These are phyloP conservation scores for Lacerta viridis DNA, from an alignment of 2,797 vertebrate species.

Conservation along the genomic window DNA sequence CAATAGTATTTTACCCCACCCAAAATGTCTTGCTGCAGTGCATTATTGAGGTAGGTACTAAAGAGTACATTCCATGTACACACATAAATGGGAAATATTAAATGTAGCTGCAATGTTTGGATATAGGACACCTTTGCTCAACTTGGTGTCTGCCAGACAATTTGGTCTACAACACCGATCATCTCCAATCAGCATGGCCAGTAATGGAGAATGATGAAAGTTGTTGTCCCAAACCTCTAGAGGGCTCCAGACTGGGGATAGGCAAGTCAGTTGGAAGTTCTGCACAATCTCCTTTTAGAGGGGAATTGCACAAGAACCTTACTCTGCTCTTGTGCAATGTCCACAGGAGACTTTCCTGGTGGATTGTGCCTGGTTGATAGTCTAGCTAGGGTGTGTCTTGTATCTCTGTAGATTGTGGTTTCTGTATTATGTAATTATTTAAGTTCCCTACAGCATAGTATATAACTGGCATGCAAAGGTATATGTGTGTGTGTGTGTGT, in stretches of 20 bases:
- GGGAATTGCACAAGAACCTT: background rate
- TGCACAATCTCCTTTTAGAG: background rate
- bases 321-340: too few species aligned
- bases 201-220: too few species aligned
- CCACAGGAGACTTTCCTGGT: background rate
- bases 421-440: too few species aligned
- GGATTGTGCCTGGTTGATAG: background rate
- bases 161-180: too few species aligned
- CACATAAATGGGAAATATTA: constrained; percentile 19
- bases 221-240: constrained; percentile 8
- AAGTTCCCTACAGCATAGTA: background rate
- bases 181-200: too few species aligned
- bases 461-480: background rate
- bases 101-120: background rate
- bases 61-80: background rate
- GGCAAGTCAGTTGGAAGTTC: background rate
- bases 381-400: background rate
- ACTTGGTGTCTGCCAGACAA: too few species aligned
- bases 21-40: constrained; percentile 1
- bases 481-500: background rate
- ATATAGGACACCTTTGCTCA: too few species aligned
- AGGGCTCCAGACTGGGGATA: background rate
- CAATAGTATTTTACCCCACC: background rate
- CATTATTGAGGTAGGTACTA: background rate
- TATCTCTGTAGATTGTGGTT: background rate